Conservation (phyloP, 2,113 vertebrate species). For the Nothobranchius furzeri region DNA sequence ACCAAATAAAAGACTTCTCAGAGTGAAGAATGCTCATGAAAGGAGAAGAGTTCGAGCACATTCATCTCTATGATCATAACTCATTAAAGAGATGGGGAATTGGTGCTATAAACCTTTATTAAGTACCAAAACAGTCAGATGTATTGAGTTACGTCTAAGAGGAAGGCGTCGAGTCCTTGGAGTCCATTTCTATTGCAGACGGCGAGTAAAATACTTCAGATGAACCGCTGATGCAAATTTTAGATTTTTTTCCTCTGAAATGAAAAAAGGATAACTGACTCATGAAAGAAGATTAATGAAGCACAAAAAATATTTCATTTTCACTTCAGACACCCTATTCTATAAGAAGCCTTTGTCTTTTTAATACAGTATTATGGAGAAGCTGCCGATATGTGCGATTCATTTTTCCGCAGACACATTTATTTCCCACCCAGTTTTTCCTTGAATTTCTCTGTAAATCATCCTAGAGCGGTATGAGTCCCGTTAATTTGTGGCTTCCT, state of each 20-base stretch:
- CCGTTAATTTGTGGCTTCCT: conserved; percentile 58
- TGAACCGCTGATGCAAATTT: conserved; percentile 10
- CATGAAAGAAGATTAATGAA: neutral
- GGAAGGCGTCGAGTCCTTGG: conserved; percentile 42
- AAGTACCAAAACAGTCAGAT: conserved; percentile 64
- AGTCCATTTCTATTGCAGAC: conserved; percentile 38
- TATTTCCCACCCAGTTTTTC: conserved; percentile 28
- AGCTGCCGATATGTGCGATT: conserved; percentile 24
- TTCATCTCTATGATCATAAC: conserved; percentile 57
- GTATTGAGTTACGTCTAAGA: conserved; percentile 58
- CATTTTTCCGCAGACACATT: conserved; percentile 25
- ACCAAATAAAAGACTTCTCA: conserved; percentile 68
- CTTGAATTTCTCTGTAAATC: conserved; percentile 25
- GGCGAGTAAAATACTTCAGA: conserved; percentile 2
- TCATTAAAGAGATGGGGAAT: conserved; percentile 59
- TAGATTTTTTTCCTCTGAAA: conserved; percentile 15
- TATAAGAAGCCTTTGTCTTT: neutral
- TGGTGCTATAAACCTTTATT: conserved; percentile 71
- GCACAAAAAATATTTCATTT: too few species aligned
- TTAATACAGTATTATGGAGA: neutral
- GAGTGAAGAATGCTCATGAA: conserved; percentile 55
- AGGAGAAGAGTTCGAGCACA: conserved; percentile 62
- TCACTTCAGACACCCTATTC: too few species aligned
- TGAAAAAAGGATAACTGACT: too few species aligned
- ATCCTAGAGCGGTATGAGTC: conserved; percentile 22